These are phyloP conservation scores for Phocoena sinus DNA, from an alignment of 2,113 vertebrate species.

Conservation along the genomic window DNA sequence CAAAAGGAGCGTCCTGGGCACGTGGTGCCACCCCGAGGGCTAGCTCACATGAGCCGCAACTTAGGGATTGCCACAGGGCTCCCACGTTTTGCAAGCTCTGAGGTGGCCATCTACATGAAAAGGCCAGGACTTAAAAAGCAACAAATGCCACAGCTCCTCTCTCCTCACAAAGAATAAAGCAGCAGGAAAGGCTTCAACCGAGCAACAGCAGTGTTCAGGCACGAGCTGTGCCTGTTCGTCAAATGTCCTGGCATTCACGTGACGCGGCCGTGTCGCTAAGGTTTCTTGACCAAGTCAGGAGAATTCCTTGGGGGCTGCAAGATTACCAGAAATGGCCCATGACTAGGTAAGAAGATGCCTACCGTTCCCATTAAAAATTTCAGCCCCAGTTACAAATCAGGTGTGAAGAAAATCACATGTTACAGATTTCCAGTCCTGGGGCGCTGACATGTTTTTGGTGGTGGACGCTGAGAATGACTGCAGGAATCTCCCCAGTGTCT, in stretches of 20 bases:
- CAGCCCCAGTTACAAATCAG: not conserved
- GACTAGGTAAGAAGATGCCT: not conserved
- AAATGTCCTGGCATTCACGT: not conserved
- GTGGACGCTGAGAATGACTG: not conserved
- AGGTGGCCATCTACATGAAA: not conserved
- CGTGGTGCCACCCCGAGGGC: not conserved
- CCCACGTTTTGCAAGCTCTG: conserved; percentile 11
- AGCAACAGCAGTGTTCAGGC: not conserved
- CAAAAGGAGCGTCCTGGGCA: not conserved
- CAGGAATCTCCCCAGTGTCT: not conserved
- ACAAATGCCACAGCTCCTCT: not conserved
- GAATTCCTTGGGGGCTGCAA: not conserved
- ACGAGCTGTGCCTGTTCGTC: not conserved
- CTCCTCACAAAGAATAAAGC: not conserved
- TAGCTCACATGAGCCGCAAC: not conserved
- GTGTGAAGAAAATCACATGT: not conserved
- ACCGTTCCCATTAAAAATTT: not conserved
- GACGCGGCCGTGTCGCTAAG: not conserved
- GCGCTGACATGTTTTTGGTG: not conserved
- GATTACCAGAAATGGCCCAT: not conserved
- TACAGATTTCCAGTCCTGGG: not conserved
- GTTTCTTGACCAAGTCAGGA: not conserved
- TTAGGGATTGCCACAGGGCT: not conserved
- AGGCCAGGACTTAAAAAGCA: not conserved
- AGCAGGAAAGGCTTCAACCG: not conserved